Percentiles rank a stretch among this genome's conserved stretches.
Evolutionary conservation across 2,113 vertebrate species (phyloP).

Genomic region (Myxocyprinus asiaticus): DNA sequence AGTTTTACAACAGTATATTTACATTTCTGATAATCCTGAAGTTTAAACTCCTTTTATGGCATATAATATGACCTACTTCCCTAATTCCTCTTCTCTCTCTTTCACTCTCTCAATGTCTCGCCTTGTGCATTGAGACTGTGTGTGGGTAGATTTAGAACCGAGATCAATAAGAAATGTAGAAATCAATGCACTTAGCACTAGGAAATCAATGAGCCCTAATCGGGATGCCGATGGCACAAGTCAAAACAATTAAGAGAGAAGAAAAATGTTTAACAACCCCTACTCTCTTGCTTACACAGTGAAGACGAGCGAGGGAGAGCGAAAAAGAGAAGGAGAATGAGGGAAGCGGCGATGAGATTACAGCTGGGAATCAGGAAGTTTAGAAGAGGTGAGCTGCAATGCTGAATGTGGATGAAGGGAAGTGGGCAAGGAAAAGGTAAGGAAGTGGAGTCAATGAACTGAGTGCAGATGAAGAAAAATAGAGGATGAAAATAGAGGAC

Average conservation of each 20-base stretch:
- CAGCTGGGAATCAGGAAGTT: slow-evolving; percentile 31
- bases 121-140: slow-evolving; percentile 61
- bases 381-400: slow-evolving; percentile 17
- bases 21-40: background rate
- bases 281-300: slow-evolving; percentile 64
- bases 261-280: slow-evolving; percentile 91
- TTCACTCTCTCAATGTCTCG: slow-evolving; percentile 8
- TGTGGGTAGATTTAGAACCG: slow-evolving; percentile 90
- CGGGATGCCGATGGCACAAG: slow-evolving; percentile 95
- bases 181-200: slow-evolving; percentile 96
- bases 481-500: slow-evolving; percentile 11
- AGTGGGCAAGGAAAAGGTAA: slow-evolving; percentile 17
- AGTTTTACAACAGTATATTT: too few species aligned
- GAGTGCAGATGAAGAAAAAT: slow-evolving; percentile 18
- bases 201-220: slow-evolving; percentile 96
- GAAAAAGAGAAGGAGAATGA: slow-evolving; percentile 28
- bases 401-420: slow-evolving; percentile 13
- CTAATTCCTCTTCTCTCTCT: slow-evolving; percentile 11
- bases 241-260: slow-evolving; percentile 98
- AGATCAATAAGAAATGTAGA: slow-evolving; percentile 98
- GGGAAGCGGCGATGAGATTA: slow-evolving; percentile 37
- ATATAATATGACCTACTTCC: slow-evolving; percentile 41
- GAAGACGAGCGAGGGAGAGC: slow-evolving; percentile 50
- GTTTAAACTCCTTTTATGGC: background rate
- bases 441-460: slow-evolving; percentile 3